Base-by-base conservation (phyloP, 2,797 vertebrate genomes). In the Sebastolobus alascanus region DNA sequence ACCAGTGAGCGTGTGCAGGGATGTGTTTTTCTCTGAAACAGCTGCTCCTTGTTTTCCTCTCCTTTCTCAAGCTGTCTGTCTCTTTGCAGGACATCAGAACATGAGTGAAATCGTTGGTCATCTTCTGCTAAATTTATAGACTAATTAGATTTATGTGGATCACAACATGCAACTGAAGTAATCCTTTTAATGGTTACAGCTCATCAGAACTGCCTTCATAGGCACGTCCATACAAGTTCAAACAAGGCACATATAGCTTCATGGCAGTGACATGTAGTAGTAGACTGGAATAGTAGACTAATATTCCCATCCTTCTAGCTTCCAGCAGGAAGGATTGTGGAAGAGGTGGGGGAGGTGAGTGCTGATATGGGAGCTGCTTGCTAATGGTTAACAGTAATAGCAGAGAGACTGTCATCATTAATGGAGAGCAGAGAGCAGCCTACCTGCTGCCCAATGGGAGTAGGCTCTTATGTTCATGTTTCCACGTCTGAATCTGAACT, bases 161-260 rank as follows among this genome's bases (percentile, higher is more conserved):
- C 83, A 77, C 33, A 59, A 50, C 52, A 8, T n/a, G 43, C 46
- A 5, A 22, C 52, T 18, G 70, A 61, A 72, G 60, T 73, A 58
- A 68, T 1, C 20, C 75, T 33, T 73, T 52, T 75, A 87, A 81
- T 65, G 29, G 35, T 43, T 74, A 79, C 58, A 59, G 29, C 43
- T 70, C 27, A 74, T 86, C 61, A 65, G 66, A 75, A 14, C 38
- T 14, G n/a, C 33, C 33, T 84, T 61, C 46, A 46, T 43, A 64
- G 66, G 55, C 80, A 75, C 8, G 68, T 83, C 58, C 18, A 46
- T 69, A 69, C 92, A 90, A 35, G 93, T 68, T 75, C 20, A 68
- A 80, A 73, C 59, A 67, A n/a, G 83, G 75, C 81, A 71, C 16
- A 22, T 91, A 82, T 90, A 60, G 83, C 84, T 93, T 92, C 88